Conservation (phyloP, 2,888 invertebrate species). For the Melinopterus prodromus region DNA sequence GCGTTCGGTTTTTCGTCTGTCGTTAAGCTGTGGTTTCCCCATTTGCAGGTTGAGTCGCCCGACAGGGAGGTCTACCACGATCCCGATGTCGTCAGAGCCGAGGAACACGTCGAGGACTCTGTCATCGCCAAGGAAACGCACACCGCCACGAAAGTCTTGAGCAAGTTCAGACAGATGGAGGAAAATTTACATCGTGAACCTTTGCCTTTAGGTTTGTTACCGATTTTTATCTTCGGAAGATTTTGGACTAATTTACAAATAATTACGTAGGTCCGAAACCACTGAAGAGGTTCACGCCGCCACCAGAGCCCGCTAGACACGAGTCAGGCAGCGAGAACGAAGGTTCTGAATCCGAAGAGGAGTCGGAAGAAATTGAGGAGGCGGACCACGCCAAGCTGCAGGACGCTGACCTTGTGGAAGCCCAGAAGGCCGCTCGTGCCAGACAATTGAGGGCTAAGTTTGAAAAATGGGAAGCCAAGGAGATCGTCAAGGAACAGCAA, state of each 20-base stretch:
- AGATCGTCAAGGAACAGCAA: conserved; percentile 66
- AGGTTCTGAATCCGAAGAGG: conserved; percentile 58
- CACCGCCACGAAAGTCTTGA: conserved; percentile 87
- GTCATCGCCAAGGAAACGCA: conserved; percentile 67
- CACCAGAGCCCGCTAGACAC: conserved; percentile 69
- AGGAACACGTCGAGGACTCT: conserved; percentile 65
- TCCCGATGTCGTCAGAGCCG: conserved; percentile 74
- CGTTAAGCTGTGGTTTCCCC: conserved; percentile 18
- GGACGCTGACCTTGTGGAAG: conserved; percentile 55
- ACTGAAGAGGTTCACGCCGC: conserved; percentile 88
- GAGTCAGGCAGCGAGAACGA: conserved; percentile 58
- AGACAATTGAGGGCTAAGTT: conserved; percentile 87
- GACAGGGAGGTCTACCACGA: conserved; percentile 78
- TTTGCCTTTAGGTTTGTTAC: conserved; percentile 52
- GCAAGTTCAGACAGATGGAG: conserved; percentile 90
- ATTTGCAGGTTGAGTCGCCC: conserved; percentile 68
- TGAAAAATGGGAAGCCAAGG: conserved; percentile 84
- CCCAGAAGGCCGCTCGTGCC: conserved; percentile 81
- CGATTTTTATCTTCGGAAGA: background rate
- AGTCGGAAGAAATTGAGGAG: conserved; percentile 62
- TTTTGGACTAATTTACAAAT: background rate
- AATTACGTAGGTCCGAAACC: conserved; percentile 72
- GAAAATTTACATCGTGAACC: conserved; percentile 68
- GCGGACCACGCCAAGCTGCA: conserved; percentile 55
- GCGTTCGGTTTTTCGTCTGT: background rate